Conservation (phyloP, 1,140 invertebrate species). For the Bombus confusus region DNA sequence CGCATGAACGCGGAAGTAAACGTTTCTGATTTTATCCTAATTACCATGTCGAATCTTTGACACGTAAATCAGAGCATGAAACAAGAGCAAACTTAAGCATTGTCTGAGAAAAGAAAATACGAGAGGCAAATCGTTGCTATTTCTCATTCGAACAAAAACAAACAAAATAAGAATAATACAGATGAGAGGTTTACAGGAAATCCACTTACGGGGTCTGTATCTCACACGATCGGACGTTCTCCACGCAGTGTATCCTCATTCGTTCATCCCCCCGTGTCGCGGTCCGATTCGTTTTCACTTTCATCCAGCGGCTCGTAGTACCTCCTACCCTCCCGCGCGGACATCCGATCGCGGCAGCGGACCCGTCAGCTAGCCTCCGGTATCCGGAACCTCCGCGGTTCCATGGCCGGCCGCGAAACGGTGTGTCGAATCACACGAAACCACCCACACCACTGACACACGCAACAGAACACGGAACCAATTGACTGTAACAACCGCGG, state of each 20-base stretch:
- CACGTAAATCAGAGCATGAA: background rate
- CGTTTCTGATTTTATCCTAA: background rate
- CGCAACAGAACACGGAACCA: background rate
- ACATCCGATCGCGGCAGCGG: slow-evolving; percentile 49
- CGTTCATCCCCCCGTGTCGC: slow-evolving; percentile 45
- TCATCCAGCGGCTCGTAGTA: slow-evolving; percentile 57
- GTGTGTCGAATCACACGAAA: slow-evolving; percentile 5
- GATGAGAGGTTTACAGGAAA: background rate
- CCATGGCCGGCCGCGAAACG: slow-evolving; percentile 50
- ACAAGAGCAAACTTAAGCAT: background rate
- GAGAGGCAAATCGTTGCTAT: background rate
- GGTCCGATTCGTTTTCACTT: slow-evolving; percentile 65
- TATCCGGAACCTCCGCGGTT: slow-evolving; percentile 57
- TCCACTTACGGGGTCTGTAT: slow-evolving; percentile 46
- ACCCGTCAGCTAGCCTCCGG: slow-evolving; percentile 58
- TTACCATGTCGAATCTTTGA: background rate
- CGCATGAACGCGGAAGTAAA: background rate
- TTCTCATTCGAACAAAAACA: background rate
- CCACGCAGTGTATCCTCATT: slow-evolving; percentile 57
- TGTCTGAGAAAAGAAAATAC: background rate
- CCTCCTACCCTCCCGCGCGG: slow-evolving; percentile 47
- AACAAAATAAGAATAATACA: background rate
- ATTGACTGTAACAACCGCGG: background rate
- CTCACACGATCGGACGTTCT: slow-evolving; percentile 47
- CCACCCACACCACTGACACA: slow-evolving; percentile 54